phyloP scores from a whole-genome alignment of 1,140 invertebrate species.

The Magallana angulata region DNA sequence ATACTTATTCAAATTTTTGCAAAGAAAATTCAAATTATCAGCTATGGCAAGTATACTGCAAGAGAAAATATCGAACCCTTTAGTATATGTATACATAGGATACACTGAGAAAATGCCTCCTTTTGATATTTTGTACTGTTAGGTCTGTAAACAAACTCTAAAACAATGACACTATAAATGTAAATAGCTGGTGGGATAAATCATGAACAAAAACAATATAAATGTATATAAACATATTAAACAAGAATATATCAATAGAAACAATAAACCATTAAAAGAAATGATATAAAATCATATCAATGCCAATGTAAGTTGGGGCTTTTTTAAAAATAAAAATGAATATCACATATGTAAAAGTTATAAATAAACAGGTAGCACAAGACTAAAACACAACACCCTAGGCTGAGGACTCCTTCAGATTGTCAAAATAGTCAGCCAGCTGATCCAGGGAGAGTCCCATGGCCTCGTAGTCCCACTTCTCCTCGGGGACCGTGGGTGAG shows the following conservation, averaged over 20 bases:
- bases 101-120: neutral
- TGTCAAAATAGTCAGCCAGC: constrained; percentile 98
- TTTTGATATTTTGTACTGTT: neutral
- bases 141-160: neutral
- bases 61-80: neutral
- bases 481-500: constrained; percentile 67
- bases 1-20: too few species aligned
- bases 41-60: constrained; percentile 17
- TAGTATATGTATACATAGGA: neutral
- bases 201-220: neutral
- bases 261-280: constrained; percentile 26
- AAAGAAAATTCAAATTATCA: too few species aligned
- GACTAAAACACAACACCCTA: constrained; percentile 62
- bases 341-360: neutral
- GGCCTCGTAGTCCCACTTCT: constrained; percentile 81
- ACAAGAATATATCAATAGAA: constrained; percentile 35
- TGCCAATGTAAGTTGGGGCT: constrained; percentile 32
- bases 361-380: constrained; percentile 25
- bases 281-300: constrained; percentile 32
- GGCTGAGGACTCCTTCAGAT: constrained; percentile 91
- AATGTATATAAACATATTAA: constrained; percentile 30
- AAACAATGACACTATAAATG: neutral
- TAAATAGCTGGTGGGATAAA: constrained; percentile 21
- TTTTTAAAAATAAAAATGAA: constrained; percentile 11
- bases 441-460: constrained; percentile 97